A percentile compares a stretch with the other conserved stretches of the same genome.
Conservation (phyloP, 2,888 invertebrate genomes). For the Graphium colonna region DNA sequence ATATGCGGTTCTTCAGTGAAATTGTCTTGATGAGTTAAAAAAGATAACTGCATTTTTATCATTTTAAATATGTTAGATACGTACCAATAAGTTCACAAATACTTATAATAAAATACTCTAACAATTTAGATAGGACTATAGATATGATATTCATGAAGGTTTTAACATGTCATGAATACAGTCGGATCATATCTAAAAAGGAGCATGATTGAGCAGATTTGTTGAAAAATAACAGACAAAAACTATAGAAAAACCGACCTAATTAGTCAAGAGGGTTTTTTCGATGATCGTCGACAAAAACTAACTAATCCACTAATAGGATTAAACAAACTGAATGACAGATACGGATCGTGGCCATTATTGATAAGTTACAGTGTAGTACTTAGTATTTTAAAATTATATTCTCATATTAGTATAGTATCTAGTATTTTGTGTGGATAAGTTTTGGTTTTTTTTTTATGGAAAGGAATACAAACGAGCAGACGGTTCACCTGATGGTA, state of each 20-base stretch:
- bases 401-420: background rate
- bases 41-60: too few relatives aligned
- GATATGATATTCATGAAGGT: background rate
- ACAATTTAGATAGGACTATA: background rate
- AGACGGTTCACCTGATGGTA: too few relatives aligned
- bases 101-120: background rate
- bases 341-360: background rate
- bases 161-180: background rate
- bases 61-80: too few relatives aligned
- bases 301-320: slow-evolving; percentile 3
- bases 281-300: background rate
- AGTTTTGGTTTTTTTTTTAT: too few relatives aligned
- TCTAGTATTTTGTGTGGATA: too few relatives aligned
- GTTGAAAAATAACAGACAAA: background rate
- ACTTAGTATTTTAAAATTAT: slow-evolving; percentile 2
- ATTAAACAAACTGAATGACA: slow-evolving; percentile 7
- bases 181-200: background rate
- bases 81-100: too few relatives aligned
- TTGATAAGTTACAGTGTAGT: background rate
- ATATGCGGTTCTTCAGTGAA: too few relatives aligned
- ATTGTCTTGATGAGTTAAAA: too few relatives aligned
- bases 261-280: background rate
- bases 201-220: background rate
- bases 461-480: too few relatives aligned
- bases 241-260: background rate